phyloP scores from a whole-genome alignment of 2,113 vertebrate species.

The Deroptyus accipitrinus region DNA sequence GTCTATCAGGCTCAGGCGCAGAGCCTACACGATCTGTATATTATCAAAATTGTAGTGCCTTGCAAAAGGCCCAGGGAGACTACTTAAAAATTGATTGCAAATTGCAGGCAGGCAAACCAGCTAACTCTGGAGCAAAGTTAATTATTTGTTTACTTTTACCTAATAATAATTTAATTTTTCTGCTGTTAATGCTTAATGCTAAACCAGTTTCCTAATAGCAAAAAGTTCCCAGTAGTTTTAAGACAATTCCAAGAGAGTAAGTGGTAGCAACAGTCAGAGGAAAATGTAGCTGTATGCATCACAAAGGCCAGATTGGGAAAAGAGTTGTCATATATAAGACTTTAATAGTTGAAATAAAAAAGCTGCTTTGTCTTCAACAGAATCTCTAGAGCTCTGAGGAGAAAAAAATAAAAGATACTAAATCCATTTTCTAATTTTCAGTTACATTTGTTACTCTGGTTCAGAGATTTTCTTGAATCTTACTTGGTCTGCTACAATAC shows the following conservation, averaged over 20 bases:
- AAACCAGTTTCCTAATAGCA: not conserved
- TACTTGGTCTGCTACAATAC: not conserved
- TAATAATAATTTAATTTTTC: not conserved
- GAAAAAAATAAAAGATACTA: not conserved
- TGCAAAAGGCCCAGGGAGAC: not conserved
- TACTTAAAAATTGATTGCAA: not conserved
- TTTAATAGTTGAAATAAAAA: not conserved
- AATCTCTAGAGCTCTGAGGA: not conserved
- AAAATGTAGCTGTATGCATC: not conserved
- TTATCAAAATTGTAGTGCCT: not conserved
- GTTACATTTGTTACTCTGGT: not conserved
- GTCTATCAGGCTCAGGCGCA: not conserved
- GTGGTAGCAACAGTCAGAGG: not conserved
- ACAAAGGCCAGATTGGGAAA: not conserved
- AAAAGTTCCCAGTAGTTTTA: not conserved
- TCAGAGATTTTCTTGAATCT: not conserved
- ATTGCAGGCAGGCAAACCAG: not conserved
- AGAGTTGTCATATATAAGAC: not conserved
- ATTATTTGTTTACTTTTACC: conserved; percentile 8
- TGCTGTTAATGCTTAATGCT: not conserved
- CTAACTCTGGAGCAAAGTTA: not conserved
- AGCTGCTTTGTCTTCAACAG: not conserved
- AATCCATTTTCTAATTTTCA: not conserved
- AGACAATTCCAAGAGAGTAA: not conserved
- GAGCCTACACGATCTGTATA: not conserved